A percentile compares a stretch with the other conserved stretches of the same genome.
Conservation (phyloP, 2,888 invertebrate genomes). For the Ethmia dodecea region DNA sequence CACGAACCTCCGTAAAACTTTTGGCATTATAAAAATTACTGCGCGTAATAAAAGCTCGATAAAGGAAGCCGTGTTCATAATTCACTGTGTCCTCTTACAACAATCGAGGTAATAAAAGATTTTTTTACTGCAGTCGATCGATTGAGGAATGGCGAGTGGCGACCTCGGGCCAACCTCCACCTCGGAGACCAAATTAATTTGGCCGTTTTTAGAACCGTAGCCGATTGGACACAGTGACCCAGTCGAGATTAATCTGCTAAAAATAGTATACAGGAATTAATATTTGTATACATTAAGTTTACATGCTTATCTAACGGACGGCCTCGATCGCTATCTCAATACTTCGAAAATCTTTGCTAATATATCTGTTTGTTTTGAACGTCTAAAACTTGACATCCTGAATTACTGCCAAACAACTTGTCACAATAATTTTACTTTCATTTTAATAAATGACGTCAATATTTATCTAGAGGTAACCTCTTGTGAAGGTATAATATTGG, state of each 20-base stretch:
- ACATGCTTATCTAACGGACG: slow-evolving; percentile 37
- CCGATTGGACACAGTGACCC: slow-evolving; percentile 18
- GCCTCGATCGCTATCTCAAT: slow-evolving; percentile 41
- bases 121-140: slow-evolving; percentile 31
- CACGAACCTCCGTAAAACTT: slow-evolving; percentile 25
- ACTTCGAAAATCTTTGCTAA: slow-evolving; percentile 30
- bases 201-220: slow-evolving; percentile 41
- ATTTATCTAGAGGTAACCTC: too few species aligned
- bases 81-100: slow-evolving; percentile 44
- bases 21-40: slow-evolving; percentile 44
- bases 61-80: slow-evolving; percentile 42
- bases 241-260: too few species aligned
- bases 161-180: slow-evolving; percentile 41
- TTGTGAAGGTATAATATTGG: too few species aligned
- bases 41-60: slow-evolving; percentile 40
- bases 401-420: slow-evolving; percentile 8
- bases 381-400: slow-evolving; percentile 6
- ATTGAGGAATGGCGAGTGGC: slow-evolving; percentile 28
- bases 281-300: slow-evolving; percentile 37
- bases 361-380: slow-evolving; percentile 1
- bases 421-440: slow-evolving; percentile 5
- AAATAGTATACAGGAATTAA: slow-evolving; percentile 33
- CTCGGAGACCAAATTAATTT: slow-evolving; percentile 43
- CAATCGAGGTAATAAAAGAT: slow-evolving; percentile 34
- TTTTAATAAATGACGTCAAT: too few species aligned